Base-by-base conservation (phyloP, 1,140 invertebrate species). In the Pogonomyrmex californicus region DNA sequence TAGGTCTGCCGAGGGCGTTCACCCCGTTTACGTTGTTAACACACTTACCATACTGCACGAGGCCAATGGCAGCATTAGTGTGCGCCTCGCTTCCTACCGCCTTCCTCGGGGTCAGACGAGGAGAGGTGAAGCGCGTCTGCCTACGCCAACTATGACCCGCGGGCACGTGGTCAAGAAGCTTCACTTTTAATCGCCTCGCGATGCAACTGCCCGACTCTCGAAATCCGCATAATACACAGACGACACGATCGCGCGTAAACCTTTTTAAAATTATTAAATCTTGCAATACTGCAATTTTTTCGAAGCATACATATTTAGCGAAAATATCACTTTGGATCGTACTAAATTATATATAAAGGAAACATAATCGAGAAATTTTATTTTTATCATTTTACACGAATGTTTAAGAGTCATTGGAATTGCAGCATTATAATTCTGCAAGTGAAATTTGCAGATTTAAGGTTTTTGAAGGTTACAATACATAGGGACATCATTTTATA, bases 1-100 rank as follows among this genome's bases (percentile, higher is more conserved):
- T 94, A 94, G 94, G 94, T 94, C 93, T 94, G 90, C 85, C 60
- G 91, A 92, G 93, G 93, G 87, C 94, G 87, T 94, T 93, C 92
- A 93, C 92, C 93, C 91, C 88, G 87, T 86, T 89, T 86, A 88
- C 90, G 91, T 91, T 90, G 88, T 91, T 93, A 93, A 92, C 92
- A 93, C 92, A 94, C 92, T 93, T 93, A 93, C 90, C 86, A 86
- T 90, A 88, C 65, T 51, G 88, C 62, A 71, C 75, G 75, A 77
- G 66, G 79, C 70, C 62, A 47, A 66, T 60, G 86, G 62, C 79
- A 70, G 58, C 54, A 76, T 79, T 87, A 68, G 86, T 38, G 76
- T 14, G 44, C 49, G 73, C 23, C 17, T 54, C 49, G 38, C 44
- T 76, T 65, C 51, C 66, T 73, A 81, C 83, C 66, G 76, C 85